Percentiles rank a stretch among this genome's conserved stretches.
Evolutionary conservation across 2,797 vertebrate genomes (phyloP).

Genomic region (Anas bahamensis): DNA sequence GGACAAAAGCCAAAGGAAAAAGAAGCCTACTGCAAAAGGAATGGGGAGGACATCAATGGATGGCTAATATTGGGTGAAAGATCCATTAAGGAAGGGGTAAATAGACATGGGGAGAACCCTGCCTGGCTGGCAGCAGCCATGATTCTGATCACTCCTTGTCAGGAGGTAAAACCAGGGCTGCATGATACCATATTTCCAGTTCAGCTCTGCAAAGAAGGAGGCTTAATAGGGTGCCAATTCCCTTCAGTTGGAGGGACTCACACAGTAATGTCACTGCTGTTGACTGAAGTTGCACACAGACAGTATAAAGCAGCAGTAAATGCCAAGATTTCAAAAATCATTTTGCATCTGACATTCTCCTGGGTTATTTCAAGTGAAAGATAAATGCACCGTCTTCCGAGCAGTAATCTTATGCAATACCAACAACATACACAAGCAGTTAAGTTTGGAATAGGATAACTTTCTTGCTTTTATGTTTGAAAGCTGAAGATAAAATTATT

Average conservation of each 20-base stretch:
- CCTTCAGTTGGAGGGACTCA: neutral
- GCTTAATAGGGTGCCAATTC: constrained; percentile 32
- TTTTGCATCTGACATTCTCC: constrained; percentile 51
- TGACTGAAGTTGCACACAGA: constrained; percentile 33
- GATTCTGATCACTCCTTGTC: neutral
- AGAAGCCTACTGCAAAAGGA: neutral
- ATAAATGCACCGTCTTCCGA: constrained; percentile 29
- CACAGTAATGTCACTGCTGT: constrained; percentile 10
- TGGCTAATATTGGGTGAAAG: neutral
- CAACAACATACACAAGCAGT: constrained; percentile 13
- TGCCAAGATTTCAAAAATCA: constrained; percentile 42
- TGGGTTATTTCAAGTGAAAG: constrained; percentile 52
- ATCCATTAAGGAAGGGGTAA: neutral
- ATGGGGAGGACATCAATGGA: neutral
- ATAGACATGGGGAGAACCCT: constrained; percentile 2
- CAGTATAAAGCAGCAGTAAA: constrained; percentile 51
- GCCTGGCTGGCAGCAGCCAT: neutral
- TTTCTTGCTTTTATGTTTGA: constrained; percentile 27
- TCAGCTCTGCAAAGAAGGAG: neutral
- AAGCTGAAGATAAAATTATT: constrained; percentile 46
- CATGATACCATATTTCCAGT: neutral
- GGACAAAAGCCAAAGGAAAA: constrained; percentile 26
- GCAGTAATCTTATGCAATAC: constrained; percentile 23
- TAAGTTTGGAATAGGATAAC: constrained; percentile 2
- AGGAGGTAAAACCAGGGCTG: neutral